Base-by-base conservation (phyloP, 2,113 vertebrate genomes). In the Dunckerocampus dactyliophorus region DNA sequence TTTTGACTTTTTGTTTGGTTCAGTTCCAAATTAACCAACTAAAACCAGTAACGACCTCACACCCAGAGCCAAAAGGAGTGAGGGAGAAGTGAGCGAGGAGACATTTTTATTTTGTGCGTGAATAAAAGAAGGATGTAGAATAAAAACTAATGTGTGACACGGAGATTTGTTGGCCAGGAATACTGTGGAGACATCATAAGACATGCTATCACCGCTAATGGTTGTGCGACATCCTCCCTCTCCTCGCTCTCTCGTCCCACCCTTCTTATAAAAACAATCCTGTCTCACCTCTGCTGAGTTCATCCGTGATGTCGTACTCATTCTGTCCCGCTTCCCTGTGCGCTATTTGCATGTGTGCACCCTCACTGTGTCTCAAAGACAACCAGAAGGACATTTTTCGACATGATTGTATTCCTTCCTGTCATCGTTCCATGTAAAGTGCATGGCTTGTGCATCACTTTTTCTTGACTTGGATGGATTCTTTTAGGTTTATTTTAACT, bases 361-460 rank as follows among this genome's bases (percentile, higher is more conserved):
- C 58, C 47, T 47, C 21, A 64, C 65, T 22, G 69, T 59, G 68
- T 74, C 69, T 71, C 64, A 9, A 24, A 46, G 15, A 28, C 21
- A 12, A 11, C 17, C 46, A 43, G 39, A 43, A 43, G 39, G 39
- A 56, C 39, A 47, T 69, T 31, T 39, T 42, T 58, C 20, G 16
- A 13, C 14, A 20, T 17, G 17, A 17, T 19, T 58, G 52, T 24
- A 61, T 62, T 22, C 8, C 12, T 47, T 62, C 52, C 59, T 62
- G 48, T 62, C 72, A 69, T 76, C 54, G 16, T 60, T 61, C 57
- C 56, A 60, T 76, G 28, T 66, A 46, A 82, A 56, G 50, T 85
- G 90, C 90, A 91, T 86, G 91, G 88, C 88, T 87, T 81, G 63
- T 88, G 79, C 81, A 75, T 77, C 70, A 81, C 65, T 79, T 56